Evolutionary conservation across 2,888 invertebrate genomes (phyloP), one percentile per base, ranked within the genome.

Genomic region (Diaperis boleti): DNA sequence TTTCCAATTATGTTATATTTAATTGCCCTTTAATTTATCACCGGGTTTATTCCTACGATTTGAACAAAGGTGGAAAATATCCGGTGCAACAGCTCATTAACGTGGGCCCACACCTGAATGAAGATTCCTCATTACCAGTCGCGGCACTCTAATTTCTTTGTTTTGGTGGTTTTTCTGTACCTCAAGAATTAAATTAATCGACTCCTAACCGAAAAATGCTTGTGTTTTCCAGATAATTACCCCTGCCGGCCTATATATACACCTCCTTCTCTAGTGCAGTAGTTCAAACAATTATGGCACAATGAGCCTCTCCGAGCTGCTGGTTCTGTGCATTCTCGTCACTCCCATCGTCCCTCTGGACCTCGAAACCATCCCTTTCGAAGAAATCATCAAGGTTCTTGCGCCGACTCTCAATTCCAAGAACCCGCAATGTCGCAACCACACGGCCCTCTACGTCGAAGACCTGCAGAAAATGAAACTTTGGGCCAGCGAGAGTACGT

Each of bases 401-500:
- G 67, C 73, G 17, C 73, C 74, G 2, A 73, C 70, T 1, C 11
- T 67, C 3, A 67, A 65, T 41, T 66, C 73, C 6, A 54, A 61
- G 15, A 72, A 72, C 62, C 64, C 50, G 50, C 57, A 62, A 33
- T 76, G 76, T 52, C 57, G 68, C 33, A 72, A 74, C 41, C 72
- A 75, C 59, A 76, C 72, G 50, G 42, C 63, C 42, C 68, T 69
- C 42, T 76, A 76, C 59, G 50, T 67, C 45, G 60, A 72, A 10
- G 73, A 75, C 35, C 55, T 76, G 37, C 69, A 66, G 35, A 70
- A 72, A 11, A 66, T 74, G 15, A 73, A 67, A 41, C 33, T 76
- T 31, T 76, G 76, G 76, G 76, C 76, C 2, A 72, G 72, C 26
- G 74, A 76, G 66, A 76, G 76, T 76, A 71, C 67, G 74, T 73